These are phyloP conservation scores for Diplosoma virens DNA, from an alignment of 23 tunicate genomes.

Conservation along the genomic window DNA sequence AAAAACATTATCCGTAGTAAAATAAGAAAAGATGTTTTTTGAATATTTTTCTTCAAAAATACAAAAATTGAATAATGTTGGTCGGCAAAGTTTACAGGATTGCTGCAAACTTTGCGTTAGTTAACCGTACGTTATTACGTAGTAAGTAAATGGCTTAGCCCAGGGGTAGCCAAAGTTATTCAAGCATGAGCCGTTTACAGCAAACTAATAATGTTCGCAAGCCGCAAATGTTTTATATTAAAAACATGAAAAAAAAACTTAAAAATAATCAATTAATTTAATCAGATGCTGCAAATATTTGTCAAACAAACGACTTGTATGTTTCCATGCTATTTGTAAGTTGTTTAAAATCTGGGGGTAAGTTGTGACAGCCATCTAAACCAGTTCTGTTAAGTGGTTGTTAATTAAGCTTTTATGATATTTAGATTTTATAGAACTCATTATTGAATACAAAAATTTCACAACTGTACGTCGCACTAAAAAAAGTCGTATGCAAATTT, in stretches of 20 bases:
- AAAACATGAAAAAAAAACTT: background rate
- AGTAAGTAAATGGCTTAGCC: no score
- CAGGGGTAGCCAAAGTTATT: no score
- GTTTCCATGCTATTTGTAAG: slow-evolving; percentile 15
- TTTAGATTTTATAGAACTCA: background rate
- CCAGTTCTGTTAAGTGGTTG: slow-evolving; percentile 6
- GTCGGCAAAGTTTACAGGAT: no score
- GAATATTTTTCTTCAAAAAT: no score
- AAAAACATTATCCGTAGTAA: no score
- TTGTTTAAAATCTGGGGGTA: background rate
- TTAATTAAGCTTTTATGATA: background rate
- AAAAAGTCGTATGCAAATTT: background rate
- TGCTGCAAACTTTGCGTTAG: no score
- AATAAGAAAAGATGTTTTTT: no score
- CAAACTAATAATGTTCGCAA: background rate
- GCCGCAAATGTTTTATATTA: background rate
- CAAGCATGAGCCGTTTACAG: no score
- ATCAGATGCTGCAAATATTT: background rate
- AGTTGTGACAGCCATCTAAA: background rate
- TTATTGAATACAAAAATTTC: background rate
- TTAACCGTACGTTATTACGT: no score
- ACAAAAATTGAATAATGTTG: no score
- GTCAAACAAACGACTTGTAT: slow-evolving; percentile 1
- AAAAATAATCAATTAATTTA: slow-evolving; percentile 4
- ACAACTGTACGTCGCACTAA: slow-evolving; percentile 4